phyloP scores from a whole-genome alignment of 2,113 vertebrate genomes.

The Corythaeola cristata region DNA sequence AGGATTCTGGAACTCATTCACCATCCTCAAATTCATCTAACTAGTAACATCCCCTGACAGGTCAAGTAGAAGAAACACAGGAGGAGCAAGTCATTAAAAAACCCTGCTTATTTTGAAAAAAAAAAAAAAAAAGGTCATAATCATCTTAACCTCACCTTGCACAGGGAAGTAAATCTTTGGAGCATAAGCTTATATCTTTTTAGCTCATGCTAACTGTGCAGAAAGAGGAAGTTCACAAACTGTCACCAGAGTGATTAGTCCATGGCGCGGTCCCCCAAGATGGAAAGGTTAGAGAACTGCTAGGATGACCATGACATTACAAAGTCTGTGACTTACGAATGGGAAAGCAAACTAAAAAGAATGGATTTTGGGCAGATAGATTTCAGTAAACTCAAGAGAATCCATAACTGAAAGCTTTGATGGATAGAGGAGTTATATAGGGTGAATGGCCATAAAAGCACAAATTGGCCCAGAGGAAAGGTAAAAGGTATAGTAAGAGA shows the following conservation, averaged over 20 bases:
- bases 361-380: not conserved
- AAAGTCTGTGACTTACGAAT: accelerated
- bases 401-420: not conserved
- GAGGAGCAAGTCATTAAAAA: not conserved
- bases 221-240: not conserved
- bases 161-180: not conserved
- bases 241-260: not conserved
- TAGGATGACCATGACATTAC: not conserved
- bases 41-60: not conserved
- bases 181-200: not conserved
- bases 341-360: not conserved
- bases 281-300: not conserved
- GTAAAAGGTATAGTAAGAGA: not conserved
- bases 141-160: not conserved
- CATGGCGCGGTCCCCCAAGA: accelerated
- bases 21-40: not conserved
- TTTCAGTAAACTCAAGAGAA: not conserved
- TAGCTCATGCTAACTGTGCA: not conserved
- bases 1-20: not conserved
- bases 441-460: not conserved
- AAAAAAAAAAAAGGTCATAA: not conserved
- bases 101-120: not conserved
- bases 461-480: not conserved
- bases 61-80: not conserved
- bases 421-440: not conserved